Conservation (phyloP, 2,113 vertebrate genomes). For the Ciconia maguari region DNA sequence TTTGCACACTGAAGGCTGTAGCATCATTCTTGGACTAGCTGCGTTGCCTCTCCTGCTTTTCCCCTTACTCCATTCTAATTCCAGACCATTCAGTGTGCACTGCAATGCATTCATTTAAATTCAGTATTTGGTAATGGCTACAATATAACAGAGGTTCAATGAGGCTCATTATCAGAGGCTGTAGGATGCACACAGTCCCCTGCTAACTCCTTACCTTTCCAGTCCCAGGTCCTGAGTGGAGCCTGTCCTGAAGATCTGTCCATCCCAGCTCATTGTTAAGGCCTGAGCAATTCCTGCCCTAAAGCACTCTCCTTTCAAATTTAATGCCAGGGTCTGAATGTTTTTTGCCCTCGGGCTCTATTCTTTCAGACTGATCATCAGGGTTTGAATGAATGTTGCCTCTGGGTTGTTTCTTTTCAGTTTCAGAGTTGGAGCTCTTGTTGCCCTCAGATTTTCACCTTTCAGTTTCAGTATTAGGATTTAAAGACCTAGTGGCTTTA, state of each 20-base stretch:
- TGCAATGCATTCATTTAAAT: constrained; percentile 33
- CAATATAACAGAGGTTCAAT: neutral
- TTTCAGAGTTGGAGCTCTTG: constrained; percentile 36
- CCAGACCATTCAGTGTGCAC: neutral
- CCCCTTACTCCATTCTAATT: neutral
- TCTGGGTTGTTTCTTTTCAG: constrained; percentile 56
- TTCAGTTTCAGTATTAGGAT: constrained; percentile 25
- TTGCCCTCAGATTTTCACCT: constrained; percentile 36
- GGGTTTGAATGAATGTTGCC: constrained; percentile 48
- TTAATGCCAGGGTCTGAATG: neutral
- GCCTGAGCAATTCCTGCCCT: constrained; percentile 49
- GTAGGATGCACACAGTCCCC: neutral
- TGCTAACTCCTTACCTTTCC: constrained; percentile 24
- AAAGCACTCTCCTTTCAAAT: constrained; percentile 58
- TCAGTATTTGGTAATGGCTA: neutral
- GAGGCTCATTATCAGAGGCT: constrained; percentile 34
- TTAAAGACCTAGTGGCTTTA: constrained; percentile 43
- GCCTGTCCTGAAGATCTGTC: neutral
- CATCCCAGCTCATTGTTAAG: constrained; percentile 21
- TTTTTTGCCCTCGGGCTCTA: constrained; percentile 47
- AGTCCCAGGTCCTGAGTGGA: neutral
- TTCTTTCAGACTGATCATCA: constrained; percentile 61
- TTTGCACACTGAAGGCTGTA: neutral
- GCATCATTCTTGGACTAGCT: neutral
- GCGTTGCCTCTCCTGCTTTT: neutral